These are phyloP conservation scores for Hypotaenidia philippensis DNA, from an alignment of 2,797 vertebrate species.

Conservation along the genomic window DNA sequence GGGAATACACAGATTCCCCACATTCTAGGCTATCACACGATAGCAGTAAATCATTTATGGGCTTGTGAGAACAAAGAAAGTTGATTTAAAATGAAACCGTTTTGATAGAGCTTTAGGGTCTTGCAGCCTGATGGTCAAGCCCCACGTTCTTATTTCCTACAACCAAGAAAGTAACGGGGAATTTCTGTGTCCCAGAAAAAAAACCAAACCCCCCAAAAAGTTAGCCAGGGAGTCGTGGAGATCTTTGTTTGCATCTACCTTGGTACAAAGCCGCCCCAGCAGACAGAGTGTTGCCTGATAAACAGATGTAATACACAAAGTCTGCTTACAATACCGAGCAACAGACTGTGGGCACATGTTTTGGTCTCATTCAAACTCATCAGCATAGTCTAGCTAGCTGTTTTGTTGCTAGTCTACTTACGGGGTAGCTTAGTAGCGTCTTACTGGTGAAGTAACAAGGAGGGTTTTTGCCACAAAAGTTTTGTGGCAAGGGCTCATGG, in stretches of 20 bases:
- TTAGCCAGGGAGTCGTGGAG: slow-evolving; percentile 54
- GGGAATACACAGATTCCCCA: slow-evolving; percentile 65
- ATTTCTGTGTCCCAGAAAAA: not conserved
- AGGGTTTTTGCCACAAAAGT: slow-evolving; percentile 75
- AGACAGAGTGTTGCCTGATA: slow-evolving; percentile 78
- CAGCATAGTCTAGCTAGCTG: slow-evolving; percentile 74
- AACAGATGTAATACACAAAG: slow-evolving; percentile 79
- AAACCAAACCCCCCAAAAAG: not conserved
- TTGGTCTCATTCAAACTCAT: slow-evolving; percentile 77
- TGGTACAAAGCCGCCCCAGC: slow-evolving; percentile 69
- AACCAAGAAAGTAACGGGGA: not conserved
- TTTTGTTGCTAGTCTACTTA: slow-evolving; percentile 77
- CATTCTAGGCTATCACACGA: slow-evolving; percentile 65
- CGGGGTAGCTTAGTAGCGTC: slow-evolving; percentile 75
- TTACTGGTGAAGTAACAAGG: slow-evolving; percentile 77
- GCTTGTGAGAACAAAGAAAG: slow-evolving; percentile 66
- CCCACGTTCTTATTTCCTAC: not conserved
- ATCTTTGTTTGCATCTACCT: slow-evolving; percentile 66
- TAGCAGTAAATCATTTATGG: slow-evolving; percentile 70
- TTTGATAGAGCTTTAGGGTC: slow-evolving; percentile 30
- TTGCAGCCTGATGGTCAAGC: not conserved
- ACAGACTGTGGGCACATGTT: slow-evolving; percentile 80
- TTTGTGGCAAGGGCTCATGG: slow-evolving; percentile 78
- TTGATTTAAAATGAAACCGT: slow-evolving; percentile 62
- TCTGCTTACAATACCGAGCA: slow-evolving; percentile 78